phyloP scores from a whole-genome alignment of 2,797 vertebrate genomes.

The Periophthalmus magnuspinnatus region DNA sequence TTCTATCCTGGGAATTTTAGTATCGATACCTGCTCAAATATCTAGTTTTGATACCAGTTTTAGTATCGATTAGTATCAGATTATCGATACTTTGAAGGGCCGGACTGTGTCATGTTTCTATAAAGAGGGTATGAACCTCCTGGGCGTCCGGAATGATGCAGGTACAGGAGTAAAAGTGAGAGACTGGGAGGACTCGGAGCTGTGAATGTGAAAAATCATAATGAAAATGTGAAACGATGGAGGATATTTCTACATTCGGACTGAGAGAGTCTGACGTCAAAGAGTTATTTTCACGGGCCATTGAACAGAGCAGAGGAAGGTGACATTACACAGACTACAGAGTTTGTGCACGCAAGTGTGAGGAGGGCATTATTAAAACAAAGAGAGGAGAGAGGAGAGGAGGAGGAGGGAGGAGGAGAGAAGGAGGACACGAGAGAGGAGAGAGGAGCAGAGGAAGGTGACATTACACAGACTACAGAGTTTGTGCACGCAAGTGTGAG shows the following conservation, averaged over 20 bases:
- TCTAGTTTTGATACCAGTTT: too few species aligned
- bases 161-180: constrained; percentile 33
- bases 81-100: too few species aligned
- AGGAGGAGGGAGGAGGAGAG: background rate
- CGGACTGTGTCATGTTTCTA: background rate
- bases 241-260: constrained; percentile 41
- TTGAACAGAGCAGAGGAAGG: constrained; percentile 47
- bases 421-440: too few species aligned
- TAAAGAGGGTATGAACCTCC: constrained; percentile 26
- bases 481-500: constrained; percentile 15
- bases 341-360: constrained; percentile 12
- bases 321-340: constrained; percentile 30
- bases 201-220: constrained; percentile 42
- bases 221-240: constrained; percentile 16
- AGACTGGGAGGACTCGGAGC: constrained; percentile 30
- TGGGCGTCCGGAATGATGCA: constrained; percentile 27
- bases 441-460: constrained; percentile 25
- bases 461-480: constrained; percentile 28
- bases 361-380: constrained; percentile 36
- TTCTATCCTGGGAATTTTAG: too few species aligned
- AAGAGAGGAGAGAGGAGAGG: constrained; percentile 16
- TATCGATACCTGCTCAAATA: too few species aligned
- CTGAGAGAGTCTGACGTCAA: constrained; percentile 46
- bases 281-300: constrained; percentile 47
- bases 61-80: too few species aligned